Evolutionary conservation across 2,888 invertebrate genomes (phyloP), one percentile per base, ranked within the genome.

Genomic region (Scrobipalpa atriplicella): DNA sequence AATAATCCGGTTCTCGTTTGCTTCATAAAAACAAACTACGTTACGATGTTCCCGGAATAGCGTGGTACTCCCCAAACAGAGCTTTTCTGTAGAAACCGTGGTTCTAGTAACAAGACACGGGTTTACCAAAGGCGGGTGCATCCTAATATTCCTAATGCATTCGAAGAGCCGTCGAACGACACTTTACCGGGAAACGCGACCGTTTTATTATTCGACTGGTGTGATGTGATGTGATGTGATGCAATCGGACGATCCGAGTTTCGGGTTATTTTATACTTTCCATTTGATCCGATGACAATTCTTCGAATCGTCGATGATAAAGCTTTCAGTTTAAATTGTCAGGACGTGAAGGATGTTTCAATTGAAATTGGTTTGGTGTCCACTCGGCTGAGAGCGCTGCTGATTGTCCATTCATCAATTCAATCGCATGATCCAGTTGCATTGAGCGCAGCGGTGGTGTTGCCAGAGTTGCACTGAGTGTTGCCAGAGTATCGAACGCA

Each of bases 131-230:
- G 13, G 71, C 76, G 69, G 75, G 69, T 79, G 87, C 84, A 83
- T 84, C 58, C 38, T n/a, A 54, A 47, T 47, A 47, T 47, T 54
- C 78, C 75, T 79, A 83, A 84, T 84, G 83, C 75, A 75, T 68
- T 68, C 70, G 66, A 69, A 67, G 67, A 69, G 70, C n/a, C 75
- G 76, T 77, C 75, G 74, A 80, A 78, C 75, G 77, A 71, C 80
- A 79, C 80, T n/a, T n/a, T 81, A 82, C 82, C 75, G 71, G 76
- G 84, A 83, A 83, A 75, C 78, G 72, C 73, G 82, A 82, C 78
- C 78, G 76, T 79, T 82, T 84, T 84, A 82, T 79, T 84, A 84
- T 82, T 82, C 84, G 73, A 63, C 72, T 69, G 47, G 47, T 58
- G n/a, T 38, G 58, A 56, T 56, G 54, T 52, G n/a, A n/a, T n/a